Conservation (phyloP, 2,797 vertebrate genomes). For the Sus cebifrons region DNA sequence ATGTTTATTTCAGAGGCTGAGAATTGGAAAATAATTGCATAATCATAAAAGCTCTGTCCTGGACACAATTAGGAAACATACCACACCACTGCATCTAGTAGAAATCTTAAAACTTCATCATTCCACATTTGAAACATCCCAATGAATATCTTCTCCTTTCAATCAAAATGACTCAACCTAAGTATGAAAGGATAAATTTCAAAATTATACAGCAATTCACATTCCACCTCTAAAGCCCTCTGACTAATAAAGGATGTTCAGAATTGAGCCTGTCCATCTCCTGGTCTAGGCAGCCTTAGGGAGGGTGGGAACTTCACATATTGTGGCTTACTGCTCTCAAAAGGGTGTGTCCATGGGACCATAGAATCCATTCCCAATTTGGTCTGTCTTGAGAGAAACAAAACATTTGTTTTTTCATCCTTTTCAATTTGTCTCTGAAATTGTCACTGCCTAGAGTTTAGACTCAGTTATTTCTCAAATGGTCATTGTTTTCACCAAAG, state of each 20-base stretch:
- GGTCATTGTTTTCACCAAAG: constrained; percentile 51
- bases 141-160: background rate
- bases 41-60: constrained; percentile 67
- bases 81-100: background rate
- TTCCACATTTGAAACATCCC: constrained; percentile 9
- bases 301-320: background rate
- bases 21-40: constrained; percentile 61
- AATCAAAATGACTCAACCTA: constrained; percentile 11
- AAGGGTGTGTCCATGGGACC: background rate
- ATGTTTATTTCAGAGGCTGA: constrained; percentile 66
- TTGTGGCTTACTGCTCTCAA: background rate
- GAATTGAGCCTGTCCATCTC: background rate
- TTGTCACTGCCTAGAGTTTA: background rate
- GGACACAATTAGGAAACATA: constrained; percentile 59
- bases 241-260: background rate
- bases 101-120: constrained; percentile 56
- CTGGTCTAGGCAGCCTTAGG: background rate
- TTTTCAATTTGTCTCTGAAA: background rate
- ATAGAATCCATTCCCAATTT: constrained; percentile 37
- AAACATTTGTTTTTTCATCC: constrained; percentile 21
- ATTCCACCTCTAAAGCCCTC: background rate
- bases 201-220: background rate
- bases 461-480: constrained; percentile 45
- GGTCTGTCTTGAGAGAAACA: constrained; percentile 2
- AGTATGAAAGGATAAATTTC: constrained; percentile 19